A percentile compares a stretch with the other conserved stretches of the same genome.
Evolutionary conservation across 2,888 invertebrate genomes (phyloP).

Genomic region (Xylocampa areola): DNA sequence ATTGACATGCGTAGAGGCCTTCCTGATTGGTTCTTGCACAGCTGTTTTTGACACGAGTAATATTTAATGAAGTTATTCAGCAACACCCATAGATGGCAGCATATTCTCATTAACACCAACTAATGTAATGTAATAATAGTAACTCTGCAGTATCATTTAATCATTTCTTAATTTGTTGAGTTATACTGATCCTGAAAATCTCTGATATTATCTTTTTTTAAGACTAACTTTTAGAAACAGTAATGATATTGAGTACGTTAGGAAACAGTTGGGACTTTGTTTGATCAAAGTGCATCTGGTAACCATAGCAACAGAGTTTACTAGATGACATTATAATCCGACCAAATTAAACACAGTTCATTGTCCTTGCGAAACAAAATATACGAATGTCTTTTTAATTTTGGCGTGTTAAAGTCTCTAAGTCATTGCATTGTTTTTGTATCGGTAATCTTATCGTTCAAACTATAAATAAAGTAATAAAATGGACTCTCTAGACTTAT

Average conservation of each 20-base stretch:
- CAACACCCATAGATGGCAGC: conserved; percentile 74
- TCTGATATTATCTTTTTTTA: accelerated
- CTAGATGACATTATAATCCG: conserved; percentile 57
- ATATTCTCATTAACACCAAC: conserved; percentile 72
- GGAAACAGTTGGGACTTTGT: conserved; percentile 25
- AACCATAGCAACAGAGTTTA: conserved; percentile 72
- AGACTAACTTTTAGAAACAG: not conserved
- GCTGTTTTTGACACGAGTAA: conserved; percentile 85
- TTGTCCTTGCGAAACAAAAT: not conserved
- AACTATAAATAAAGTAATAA: conserved; percentile 38
- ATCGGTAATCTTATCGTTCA: conserved; percentile 17
- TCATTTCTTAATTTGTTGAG: not conserved
- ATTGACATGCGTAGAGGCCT: conserved; percentile 70
- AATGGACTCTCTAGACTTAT: conserved; percentile 81
- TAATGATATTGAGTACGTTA: conserved; percentile 28
- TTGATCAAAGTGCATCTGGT: conserved; percentile 60
- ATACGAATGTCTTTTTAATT: not conserved
- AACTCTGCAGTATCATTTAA: not conserved
- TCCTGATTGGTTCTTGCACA: conserved; percentile 81
- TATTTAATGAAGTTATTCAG: conserved; percentile 25
- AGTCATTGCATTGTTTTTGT: conserved; percentile 23
- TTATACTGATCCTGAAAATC: accelerated
- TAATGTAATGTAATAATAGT: not conserved
- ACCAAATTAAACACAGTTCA: conserved; percentile 47
- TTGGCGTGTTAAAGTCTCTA: not conserved